Evolutionary conservation across 2,113 vertebrate genomes (phyloP).

Genomic region (Actenoides lindsayi): DNA sequence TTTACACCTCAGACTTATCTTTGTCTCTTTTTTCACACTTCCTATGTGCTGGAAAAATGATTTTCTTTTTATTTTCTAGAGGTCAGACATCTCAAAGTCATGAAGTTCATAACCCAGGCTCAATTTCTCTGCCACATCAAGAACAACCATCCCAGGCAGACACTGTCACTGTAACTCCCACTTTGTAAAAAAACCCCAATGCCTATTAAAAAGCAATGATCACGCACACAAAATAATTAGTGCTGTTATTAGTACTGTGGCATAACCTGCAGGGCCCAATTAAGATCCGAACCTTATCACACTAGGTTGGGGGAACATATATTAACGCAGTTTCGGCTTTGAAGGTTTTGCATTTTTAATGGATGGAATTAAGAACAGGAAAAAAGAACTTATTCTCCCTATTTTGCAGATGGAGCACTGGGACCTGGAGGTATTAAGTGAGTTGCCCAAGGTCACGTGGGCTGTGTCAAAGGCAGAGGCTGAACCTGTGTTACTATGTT

Average conservation of each 20-base stretch:
- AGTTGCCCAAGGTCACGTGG: background rate
- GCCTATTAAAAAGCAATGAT: slow-evolving; percentile 21
- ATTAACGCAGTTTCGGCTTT: background rate
- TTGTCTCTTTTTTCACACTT: background rate
- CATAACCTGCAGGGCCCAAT: slow-evolving; percentile 40
- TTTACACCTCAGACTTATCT: background rate
- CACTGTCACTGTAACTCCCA: background rate
- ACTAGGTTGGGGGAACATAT: background rate
- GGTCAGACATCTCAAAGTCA: background rate
- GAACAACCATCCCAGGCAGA: background rate
- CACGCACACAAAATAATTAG: slow-evolving; percentile 30
- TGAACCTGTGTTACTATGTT: slow-evolving; percentile 8
- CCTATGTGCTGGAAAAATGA: background rate
- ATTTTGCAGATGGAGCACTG: background rate
- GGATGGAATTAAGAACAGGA: slow-evolving; percentile 12
- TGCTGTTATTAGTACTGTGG: slow-evolving; percentile 28
- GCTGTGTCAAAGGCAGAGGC: background rate
- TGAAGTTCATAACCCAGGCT: background rate
- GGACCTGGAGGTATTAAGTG: background rate
- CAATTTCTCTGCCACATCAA: background rate
- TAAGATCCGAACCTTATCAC: slow-evolving; percentile 24
- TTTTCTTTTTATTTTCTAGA: background rate
- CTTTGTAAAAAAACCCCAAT: background rate
- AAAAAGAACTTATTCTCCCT: slow-evolving; percentile 12
- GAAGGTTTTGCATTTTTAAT: slow-evolving; percentile 55